Percentiles rank a stretch among this genome's conserved stretches.
Conservation (phyloP, 2,888 invertebrate genomes). For the Pheosia tremula region DNA sequence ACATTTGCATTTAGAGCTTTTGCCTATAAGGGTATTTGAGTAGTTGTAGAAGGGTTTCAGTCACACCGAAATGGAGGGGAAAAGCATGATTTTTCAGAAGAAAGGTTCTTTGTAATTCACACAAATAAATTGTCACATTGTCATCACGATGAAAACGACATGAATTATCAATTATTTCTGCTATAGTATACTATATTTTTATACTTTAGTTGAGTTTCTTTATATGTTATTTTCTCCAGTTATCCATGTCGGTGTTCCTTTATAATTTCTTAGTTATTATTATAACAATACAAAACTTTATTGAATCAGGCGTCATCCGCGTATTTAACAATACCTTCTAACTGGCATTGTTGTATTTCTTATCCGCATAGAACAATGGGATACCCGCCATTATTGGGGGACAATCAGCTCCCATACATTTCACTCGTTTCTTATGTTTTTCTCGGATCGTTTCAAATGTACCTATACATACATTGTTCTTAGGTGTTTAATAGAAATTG, state of each 20-base stretch:
- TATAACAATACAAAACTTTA: not conserved
- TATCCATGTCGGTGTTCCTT: not conserved
- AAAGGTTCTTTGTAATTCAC: too few species aligned
- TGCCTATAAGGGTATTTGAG: too few species aligned
- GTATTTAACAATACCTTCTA: slow-evolving; percentile 22
- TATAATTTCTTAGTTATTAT: not conserved
- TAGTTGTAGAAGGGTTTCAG: too few species aligned
- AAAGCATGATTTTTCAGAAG: too few species aligned
- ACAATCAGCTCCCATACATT: slow-evolving; percentile 32
- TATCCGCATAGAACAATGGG: slow-evolving; percentile 31
- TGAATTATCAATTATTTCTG: too few species aligned
- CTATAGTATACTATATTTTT: too few species aligned
- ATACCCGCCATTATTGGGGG: slow-evolving; percentile 24
- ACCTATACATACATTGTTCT: slow-evolving; percentile 12
- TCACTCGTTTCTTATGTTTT: slow-evolving; percentile 20
- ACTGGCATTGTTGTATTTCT: slow-evolving; percentile 33
- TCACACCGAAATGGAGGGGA: too few species aligned
- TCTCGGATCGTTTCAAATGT: slow-evolving; percentile 22
- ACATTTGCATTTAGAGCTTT: too few species aligned
- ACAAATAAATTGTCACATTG: too few species aligned
- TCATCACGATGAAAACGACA: too few species aligned
- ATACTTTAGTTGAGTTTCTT: too few species aligned
- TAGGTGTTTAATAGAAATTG: slow-evolving; percentile 25
- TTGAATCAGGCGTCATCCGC: slow-evolving; percentile 8
- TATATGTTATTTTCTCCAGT: too few species aligned